A percentile compares a stretch with the other conserved stretches of the same genome.
Conservation (phyloP, 2,797 vertebrate species). For the Acipenser transmontanus region DNA sequence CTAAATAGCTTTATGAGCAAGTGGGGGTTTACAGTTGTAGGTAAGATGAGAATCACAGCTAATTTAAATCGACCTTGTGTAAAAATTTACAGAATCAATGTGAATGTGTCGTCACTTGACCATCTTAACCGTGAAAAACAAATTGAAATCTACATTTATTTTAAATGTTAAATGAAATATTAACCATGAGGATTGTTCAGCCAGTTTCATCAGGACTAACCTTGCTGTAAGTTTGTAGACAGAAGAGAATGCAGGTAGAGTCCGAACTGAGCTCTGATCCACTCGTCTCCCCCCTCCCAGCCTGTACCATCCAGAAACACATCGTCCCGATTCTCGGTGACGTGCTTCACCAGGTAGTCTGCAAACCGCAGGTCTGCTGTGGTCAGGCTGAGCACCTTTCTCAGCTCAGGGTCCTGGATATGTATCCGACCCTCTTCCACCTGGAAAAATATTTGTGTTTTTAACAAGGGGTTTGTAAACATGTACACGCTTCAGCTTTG, state of each 20-base stretch:
- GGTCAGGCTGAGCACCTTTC: conserved; percentile 76
- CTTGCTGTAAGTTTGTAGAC: conserved; percentile 77
- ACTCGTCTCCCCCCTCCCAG: conserved; percentile 97
- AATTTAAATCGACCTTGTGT: too few species aligned
- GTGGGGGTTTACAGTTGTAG: too few species aligned
- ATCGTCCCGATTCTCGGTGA: conserved; percentile 90
- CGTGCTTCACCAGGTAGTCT: conserved; percentile 87
- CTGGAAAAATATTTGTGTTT: conserved; percentile 39
- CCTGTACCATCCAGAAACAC: conserved; percentile 94
- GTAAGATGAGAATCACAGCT: too few species aligned
- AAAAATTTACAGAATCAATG: too few species aligned
- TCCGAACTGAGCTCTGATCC: conserved; percentile 92
- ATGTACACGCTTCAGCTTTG: too few species aligned
- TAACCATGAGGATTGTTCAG: too few species aligned
- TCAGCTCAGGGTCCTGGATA: conserved; percentile 85
- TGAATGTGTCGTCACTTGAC: too few species aligned
- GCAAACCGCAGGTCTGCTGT: conserved; percentile 92
- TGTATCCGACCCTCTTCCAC: conserved; percentile 82
- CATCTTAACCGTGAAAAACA: too few species aligned
- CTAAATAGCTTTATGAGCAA: too few species aligned
- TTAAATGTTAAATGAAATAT: too few species aligned
- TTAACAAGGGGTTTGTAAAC: too few species aligned
- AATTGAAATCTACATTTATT: too few species aligned
- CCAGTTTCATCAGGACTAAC: conserved; percentile 39
- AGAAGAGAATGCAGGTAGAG: conserved; percentile 85